Evolutionary conservation across 92 coral and sea anemone species (phyloP).

Genomic region (Bergia sp.): DNA sequence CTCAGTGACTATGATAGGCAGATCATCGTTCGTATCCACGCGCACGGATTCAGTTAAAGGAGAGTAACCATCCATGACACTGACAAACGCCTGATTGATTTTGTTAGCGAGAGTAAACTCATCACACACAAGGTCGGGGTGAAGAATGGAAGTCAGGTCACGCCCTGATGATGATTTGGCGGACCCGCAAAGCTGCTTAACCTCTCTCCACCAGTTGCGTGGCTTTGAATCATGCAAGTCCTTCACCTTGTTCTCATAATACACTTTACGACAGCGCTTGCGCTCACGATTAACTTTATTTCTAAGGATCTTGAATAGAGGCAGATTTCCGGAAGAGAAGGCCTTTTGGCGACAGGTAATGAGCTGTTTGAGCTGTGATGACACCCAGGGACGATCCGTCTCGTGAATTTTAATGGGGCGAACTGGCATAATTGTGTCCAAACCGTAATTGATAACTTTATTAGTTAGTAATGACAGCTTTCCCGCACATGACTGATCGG

Average conservation of each 20-base stretch:
- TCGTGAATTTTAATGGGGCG: constrained; percentile 60
- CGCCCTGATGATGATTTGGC: constrained; percentile 43
- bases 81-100: constrained; percentile 56
- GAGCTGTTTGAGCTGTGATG: constrained; percentile 56
- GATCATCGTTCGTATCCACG: constrained; percentile 45
- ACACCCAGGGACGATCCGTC: constrained; percentile 70
- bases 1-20: constrained; percentile 49
- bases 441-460: constrained; percentile 60
- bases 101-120: constrained; percentile 47
- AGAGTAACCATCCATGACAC: constrained; percentile 55
- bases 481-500: constrained; percentile 55
- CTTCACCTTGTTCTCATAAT: constrained; percentile 62
- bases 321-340: constrained; percentile 45
- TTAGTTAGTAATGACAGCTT: constrained; percentile 56
- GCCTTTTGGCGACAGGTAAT: constrained; percentile 69
- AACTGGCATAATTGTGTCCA: constrained; percentile 67
- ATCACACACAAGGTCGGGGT: constrained; percentile 51
- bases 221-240: constrained; percentile 56
- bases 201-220: constrained; percentile 65
- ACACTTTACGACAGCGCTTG: constrained; percentile 53
- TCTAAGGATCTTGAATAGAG: constrained; percentile 56
- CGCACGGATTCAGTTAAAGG: constrained; percentile 48
- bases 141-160: constrained; percentile 42
- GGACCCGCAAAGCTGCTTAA: constrained; percentile 64
- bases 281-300: constrained; percentile 68